Percentiles rank a stretch among this genome's conserved stretches.
These are phyloP conservation scores for Phaethon lepturus DNA, from an alignment of 2,113 vertebrate species.

Conservation along the genomic window DNA sequence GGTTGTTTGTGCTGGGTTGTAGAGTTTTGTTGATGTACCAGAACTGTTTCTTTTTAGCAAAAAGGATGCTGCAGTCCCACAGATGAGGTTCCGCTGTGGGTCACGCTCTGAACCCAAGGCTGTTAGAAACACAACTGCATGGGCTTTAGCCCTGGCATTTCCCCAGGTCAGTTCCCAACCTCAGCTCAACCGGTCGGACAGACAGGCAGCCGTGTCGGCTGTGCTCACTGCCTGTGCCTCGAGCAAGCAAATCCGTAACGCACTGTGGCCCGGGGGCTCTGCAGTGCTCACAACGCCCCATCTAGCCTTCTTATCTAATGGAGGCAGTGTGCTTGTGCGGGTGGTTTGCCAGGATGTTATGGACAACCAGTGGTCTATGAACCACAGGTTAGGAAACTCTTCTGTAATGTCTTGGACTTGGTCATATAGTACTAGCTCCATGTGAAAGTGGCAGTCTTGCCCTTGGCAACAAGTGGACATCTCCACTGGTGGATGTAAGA, in stretches of 20 bases:
- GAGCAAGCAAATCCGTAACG: background rate
- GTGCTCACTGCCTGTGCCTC: background rate
- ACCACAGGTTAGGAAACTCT: background rate
- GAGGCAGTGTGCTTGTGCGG: background rate
- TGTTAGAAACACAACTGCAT: background rate
- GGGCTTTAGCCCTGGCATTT: background rate
- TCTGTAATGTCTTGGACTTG: background rate
- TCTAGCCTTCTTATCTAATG: rapidly evolving
- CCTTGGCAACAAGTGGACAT: too few species aligned
- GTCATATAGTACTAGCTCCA: rapidly evolving
- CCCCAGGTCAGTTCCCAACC: background rate
- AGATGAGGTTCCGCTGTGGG: background rate
- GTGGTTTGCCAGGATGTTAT: background rate
- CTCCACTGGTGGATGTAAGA: background rate
- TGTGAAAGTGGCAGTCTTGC: background rate
- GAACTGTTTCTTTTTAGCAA: background rate
- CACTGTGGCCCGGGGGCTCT: rapidly evolving
- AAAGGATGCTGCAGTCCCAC: background rate
- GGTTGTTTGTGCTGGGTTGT: background rate
- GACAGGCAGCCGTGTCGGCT: rapidly evolving
- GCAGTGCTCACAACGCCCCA: rapidly evolving
- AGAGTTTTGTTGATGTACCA: background rate
- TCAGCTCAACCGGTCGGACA: rapidly evolving
- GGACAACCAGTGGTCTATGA: background rate
- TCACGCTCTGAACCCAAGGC: rapidly evolving